A percentile compares a stretch with the other conserved stretches of the same genome.
These are phyloP conservation scores for Cordilura impudica DNA, from an alignment of 2,888 invertebrate species.

Conservation along the genomic window DNA sequence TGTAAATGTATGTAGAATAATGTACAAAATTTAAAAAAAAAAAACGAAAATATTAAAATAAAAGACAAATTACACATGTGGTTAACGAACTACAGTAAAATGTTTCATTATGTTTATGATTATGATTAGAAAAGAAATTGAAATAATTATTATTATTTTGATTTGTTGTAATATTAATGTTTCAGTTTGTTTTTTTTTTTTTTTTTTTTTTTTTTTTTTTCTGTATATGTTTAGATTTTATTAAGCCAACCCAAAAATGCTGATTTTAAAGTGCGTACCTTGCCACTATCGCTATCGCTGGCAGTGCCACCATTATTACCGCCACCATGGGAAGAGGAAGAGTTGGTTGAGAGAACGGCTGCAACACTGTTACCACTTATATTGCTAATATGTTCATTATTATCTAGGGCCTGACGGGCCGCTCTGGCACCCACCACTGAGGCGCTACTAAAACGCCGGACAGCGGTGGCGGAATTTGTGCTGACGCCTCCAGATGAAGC, in stretches of 20 bases:
- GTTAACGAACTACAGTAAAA: slow-evolving; percentile 39
- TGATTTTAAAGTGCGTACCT: slow-evolving; percentile 78
- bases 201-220: slow-evolving; percentile 43
- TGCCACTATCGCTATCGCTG: slow-evolving; percentile 76
- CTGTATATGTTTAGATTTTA: slow-evolving; percentile 72
- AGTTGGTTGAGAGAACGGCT: slow-evolving; percentile 59
- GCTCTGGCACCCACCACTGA: slow-evolving; percentile 66
- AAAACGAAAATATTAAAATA: slow-evolving; percentile 21
- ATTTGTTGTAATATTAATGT: slow-evolving; percentile 27
- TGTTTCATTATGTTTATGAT: slow-evolving; percentile 33
- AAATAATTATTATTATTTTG: slow-evolving; percentile 39
- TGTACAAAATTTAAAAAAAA: slow-evolving; percentile 37
- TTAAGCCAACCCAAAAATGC: slow-evolving; percentile 78
- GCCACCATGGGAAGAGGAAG: slow-evolving; percentile 64
- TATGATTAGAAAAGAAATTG: slow-evolving; percentile 38
- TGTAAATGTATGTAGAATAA: slow-evolving; percentile 24
- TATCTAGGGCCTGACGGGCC: slow-evolving; percentile 59
- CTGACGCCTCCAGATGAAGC: slow-evolving; percentile 3
- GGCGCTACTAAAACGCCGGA: slow-evolving; percentile 73
- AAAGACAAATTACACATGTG: slow-evolving; percentile 48
- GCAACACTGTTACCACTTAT: slow-evolving; percentile 53
- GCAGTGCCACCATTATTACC: slow-evolving; percentile 60
- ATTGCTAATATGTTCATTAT: slow-evolving; percentile 50
- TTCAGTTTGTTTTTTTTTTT: slow-evolving; percentile 51
- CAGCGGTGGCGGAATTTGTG: slow-evolving; percentile 34